These are phyloP conservation scores for Stenurella melanura DNA, from an alignment of 2,888 invertebrate genomes.

Conservation along the genomic window DNA sequence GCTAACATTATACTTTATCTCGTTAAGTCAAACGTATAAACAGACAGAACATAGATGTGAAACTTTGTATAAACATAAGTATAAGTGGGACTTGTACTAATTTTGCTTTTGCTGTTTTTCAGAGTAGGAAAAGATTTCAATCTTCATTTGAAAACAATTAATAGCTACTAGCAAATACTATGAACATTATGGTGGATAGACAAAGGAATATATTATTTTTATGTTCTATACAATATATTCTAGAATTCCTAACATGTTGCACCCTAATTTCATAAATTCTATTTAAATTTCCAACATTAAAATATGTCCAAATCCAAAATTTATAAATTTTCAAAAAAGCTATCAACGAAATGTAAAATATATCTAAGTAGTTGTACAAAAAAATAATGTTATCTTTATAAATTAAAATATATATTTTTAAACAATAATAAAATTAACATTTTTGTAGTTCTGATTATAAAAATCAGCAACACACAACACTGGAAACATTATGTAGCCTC, in stretches of 20 bases:
- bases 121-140: too few relatives aligned
- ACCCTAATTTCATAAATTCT: not conserved
- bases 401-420: constrained; percentile 7
- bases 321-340: not conserved
- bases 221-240: not conserved
- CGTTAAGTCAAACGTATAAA: too few relatives aligned
- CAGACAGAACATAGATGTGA: too few relatives aligned
- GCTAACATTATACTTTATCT: too few relatives aligned
- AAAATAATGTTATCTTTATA: constrained; percentile 17
- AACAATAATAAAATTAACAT: constrained; percentile 5
- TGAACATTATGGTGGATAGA: not conserved
- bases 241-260: not conserved
- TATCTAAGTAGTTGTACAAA: constrained; percentile 11
- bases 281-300: not conserved
- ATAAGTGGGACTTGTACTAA: too few relatives aligned
- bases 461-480: constrained; percentile 9
- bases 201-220: constrained; percentile 3
- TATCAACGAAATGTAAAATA: constrained; percentile 10
- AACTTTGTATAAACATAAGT: too few relatives aligned
- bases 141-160: too few relatives aligned
- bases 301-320: constrained; percentile 8
- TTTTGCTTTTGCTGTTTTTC: too few relatives aligned
- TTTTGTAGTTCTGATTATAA: not conserved
- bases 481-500: constrained; percentile 1
- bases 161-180: not conserved